These are phyloP conservation scores for Micrasema minimum DNA, from an alignment of 1,140 invertebrate genomes.

Conservation along the genomic window DNA sequence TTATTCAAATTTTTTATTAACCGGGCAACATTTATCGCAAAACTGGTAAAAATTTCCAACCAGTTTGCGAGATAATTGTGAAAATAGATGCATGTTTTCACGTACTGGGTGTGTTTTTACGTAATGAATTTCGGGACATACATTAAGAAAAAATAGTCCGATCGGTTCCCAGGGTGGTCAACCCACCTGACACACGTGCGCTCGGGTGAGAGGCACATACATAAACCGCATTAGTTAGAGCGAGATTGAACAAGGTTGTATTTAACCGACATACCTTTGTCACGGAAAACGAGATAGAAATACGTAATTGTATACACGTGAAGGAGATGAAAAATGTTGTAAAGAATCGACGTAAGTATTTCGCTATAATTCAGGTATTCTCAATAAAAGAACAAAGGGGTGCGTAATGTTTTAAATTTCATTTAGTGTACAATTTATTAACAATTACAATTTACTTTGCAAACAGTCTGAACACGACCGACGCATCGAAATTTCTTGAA, in stretches of 20 bases:
- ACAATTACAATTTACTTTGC: too few relatives aligned
- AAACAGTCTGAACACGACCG: too few relatives aligned
- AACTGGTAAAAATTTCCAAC: too few relatives aligned
- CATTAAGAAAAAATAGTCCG: slow-evolving; percentile 36
- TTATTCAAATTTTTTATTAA: too few relatives aligned
- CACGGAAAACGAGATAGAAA: neutral
- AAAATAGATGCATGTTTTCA: slow-evolving; percentile 10
- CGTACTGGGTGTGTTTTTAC: neutral
- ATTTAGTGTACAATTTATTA: too few relatives aligned
- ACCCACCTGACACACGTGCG: slow-evolving; percentile 53
- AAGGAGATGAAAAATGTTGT: neutral
- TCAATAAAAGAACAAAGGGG: too few relatives aligned
- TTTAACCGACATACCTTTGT: neutral
- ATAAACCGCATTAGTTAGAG: neutral
- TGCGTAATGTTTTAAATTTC: too few relatives aligned
- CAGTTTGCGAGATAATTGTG: slow-evolving; percentile 5
- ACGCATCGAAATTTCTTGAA: too few relatives aligned
- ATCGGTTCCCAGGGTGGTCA: slow-evolving; percentile 45
- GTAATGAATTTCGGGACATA: slow-evolving; percentile 19
- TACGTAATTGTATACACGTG: neutral
- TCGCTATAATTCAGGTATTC: slow-evolving; percentile 1
- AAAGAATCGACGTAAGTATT: slow-evolving; percentile 6
- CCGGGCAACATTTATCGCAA: neutral
- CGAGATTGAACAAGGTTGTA: neutral
- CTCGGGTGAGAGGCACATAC: slow-evolving; percentile 24